Conservation (phyloP, 2,888 invertebrate species). For the Elysia crispata region DNA sequence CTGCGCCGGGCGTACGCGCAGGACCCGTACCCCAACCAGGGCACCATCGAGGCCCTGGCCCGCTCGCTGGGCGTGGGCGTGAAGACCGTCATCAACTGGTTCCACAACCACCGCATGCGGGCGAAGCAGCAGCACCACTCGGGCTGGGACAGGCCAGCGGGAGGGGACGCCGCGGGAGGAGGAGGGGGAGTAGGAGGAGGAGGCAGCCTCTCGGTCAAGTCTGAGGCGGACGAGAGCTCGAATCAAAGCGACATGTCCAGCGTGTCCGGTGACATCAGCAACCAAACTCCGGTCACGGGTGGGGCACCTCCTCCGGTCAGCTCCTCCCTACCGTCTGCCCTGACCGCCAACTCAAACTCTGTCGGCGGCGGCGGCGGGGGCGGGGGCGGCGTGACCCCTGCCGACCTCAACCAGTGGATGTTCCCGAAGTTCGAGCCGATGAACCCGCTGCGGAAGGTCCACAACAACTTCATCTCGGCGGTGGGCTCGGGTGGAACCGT, state of each 20-base stretch:
- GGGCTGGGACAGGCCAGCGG: conserved; percentile 52
- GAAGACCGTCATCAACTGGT: conserved; percentile 99
- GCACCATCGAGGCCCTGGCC: conserved; percentile 96
- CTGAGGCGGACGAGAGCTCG: conserved; percentile 70
- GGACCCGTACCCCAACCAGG: conserved; percentile 97
- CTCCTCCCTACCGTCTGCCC: conserved; percentile 36
- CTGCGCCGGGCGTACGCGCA: conserved; percentile 94
- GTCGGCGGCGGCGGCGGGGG: conserved; percentile 25
- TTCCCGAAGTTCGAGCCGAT: conserved; percentile 75
- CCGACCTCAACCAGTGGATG: conserved; percentile 71
- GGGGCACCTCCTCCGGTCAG: conserved; percentile 48
- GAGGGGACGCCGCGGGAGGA: conserved; percentile 38
- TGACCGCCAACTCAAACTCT: conserved; percentile 40
- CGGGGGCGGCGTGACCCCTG: conserved; percentile 35
- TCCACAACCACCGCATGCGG: conserved; percentile 99
- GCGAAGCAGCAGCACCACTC: conserved; percentile 82
- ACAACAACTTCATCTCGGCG: conserved; percentile 9
- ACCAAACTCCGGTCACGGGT: conserved; percentile 34
- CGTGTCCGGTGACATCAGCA: conserved; percentile 62
- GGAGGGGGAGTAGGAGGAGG: conserved; percentile 24
- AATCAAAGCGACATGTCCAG: conserved; percentile 70
- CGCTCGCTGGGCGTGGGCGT: conserved; percentile 93
- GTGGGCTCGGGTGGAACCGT: background rate
- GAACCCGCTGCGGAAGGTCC: conserved; percentile 47
- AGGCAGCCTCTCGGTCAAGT: conserved; percentile 55